These are phyloP conservation scores for Bradynema listronoti DNA, from an alignment of 1,140 invertebrate species.

Conservation along the genomic window DNA sequence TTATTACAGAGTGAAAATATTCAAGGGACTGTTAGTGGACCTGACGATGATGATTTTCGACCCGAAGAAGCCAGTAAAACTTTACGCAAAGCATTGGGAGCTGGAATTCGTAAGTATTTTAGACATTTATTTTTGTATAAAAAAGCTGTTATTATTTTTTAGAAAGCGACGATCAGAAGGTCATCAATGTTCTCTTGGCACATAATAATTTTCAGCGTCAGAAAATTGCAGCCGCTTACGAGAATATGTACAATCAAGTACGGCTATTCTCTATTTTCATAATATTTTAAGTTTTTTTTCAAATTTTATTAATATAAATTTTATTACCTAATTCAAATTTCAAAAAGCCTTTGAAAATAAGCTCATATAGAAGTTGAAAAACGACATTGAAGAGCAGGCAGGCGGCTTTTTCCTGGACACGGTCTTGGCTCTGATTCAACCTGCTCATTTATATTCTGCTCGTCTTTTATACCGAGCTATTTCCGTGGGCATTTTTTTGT, in stretches of 20 bases:
- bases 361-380: slow-evolving; percentile 30
- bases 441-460: slow-evolving; percentile 43
- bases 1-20: too few relatives aligned
- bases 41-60: slow-evolving; percentile 43
- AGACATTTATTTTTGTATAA: not conserved
- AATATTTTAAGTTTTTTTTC: not conserved
- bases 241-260: slow-evolving; percentile 38
- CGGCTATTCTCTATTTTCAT: not conserved
- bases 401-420: slow-evolving; percentile 43
- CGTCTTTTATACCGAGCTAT: slow-evolving; percentile 31
- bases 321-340: not conserved
- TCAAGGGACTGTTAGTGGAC: slow-evolving; percentile 40
- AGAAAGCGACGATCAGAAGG: slow-evolving; percentile 39
- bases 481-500: slow-evolving; percentile 14
- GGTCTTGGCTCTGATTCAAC: slow-evolving; percentile 31
- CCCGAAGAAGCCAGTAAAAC: slow-evolving; percentile 44
- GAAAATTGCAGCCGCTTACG: slow-evolving; percentile 42
- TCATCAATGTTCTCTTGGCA: slow-evolving; percentile 35
- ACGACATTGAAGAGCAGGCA: slow-evolving; percentile 44
- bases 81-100: slow-evolving; percentile 31
- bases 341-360: not conserved
- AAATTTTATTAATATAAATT: not conserved
- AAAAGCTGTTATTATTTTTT: slow-evolving; percentile 5
- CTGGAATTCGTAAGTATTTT: slow-evolving; percentile 39
- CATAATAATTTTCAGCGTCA: slow-evolving; percentile 47